Conservation (phyloP, 1,140 invertebrate species). For the Heterodera carotae region DNA sequence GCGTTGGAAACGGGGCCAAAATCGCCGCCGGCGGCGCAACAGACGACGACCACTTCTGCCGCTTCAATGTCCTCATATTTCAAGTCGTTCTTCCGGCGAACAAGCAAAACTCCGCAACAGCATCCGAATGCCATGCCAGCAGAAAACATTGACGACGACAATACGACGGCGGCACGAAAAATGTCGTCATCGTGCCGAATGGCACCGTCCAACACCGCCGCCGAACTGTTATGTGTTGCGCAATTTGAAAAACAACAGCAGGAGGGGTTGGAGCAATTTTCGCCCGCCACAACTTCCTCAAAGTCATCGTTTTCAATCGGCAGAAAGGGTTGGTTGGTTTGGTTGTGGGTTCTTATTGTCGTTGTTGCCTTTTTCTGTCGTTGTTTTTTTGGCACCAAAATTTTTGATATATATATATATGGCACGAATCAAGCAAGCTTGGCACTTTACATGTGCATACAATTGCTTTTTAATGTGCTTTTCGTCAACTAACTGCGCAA, state of each 20-base stretch:
- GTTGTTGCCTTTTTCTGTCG: too few species aligned
- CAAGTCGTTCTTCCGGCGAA: conserved; percentile 19
- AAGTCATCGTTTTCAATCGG: not conserved
- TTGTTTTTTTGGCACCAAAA: not conserved
- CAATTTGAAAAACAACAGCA: not conserved
- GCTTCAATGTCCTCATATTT: conserved; percentile 15
- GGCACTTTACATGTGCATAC: not conserved
- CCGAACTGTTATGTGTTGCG: not conserved
- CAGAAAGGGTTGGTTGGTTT: not conserved
- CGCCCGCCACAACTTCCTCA: not conserved
- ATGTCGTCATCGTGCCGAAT: conserved; percentile 10
- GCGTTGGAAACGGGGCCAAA: not conserved
- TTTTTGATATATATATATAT: too few species aligned
- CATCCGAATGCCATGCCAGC: not conserved
- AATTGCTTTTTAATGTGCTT: conserved; percentile 25
- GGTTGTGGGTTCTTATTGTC: not conserved
- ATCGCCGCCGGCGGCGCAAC: not conserved
- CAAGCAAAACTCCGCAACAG: conserved; percentile 8
- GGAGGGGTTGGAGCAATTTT: not conserved
- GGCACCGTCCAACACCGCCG: not conserved
- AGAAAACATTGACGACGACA: not conserved
- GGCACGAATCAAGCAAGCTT: not conserved
- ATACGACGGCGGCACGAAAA: not conserved
- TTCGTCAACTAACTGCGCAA: not conserved
- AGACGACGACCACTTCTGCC: conserved; percentile 1